A percentile compares a stretch with the other conserved stretches of the same genome.
Conservation (phyloP, 35 echinoderm and acorn worm genomes). For the Nesometra sesokonis region DNA sequence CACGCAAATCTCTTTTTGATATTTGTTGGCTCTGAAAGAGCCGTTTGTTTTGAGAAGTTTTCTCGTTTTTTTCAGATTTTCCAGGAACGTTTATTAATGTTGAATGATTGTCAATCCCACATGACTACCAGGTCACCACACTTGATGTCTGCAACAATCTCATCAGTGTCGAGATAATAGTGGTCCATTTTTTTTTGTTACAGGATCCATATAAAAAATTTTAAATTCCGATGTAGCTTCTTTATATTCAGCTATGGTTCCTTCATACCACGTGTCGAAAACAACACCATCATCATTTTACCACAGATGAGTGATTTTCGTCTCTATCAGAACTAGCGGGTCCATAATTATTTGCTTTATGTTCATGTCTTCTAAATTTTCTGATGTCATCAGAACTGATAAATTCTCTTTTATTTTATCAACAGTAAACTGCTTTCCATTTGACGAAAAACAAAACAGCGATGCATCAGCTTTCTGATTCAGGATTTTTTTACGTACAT, state of each 20-base stretch:
- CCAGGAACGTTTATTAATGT: neutral
- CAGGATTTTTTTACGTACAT: neutral
- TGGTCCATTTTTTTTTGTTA: neutral
- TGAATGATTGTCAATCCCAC: neutral
- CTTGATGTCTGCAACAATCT: neutral
- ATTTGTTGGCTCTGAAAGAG: neutral
- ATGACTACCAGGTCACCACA: neutral
- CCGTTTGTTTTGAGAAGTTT: neutral
- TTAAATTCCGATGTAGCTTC: neutral
- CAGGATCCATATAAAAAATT: neutral
- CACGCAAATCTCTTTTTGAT: neutral
- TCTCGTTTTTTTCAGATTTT: neutral
- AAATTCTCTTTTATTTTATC: neutral
- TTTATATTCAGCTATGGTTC: neutral
- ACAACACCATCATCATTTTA: neutral
- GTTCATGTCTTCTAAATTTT: neutral
- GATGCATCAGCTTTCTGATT: neutral
- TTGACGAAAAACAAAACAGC: neutral
- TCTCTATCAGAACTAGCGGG: neutral
- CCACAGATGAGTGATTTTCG: neutral
- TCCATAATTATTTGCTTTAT: neutral
- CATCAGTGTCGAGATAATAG: neutral
- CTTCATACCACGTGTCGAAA: neutral
- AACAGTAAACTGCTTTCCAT: neutral
- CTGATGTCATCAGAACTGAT: neutral